A percentile compares a stretch with the other conserved stretches of the same genome.
Conservation (phyloP, 2,113 vertebrate genomes). For the Callionymus lyra region DNA sequence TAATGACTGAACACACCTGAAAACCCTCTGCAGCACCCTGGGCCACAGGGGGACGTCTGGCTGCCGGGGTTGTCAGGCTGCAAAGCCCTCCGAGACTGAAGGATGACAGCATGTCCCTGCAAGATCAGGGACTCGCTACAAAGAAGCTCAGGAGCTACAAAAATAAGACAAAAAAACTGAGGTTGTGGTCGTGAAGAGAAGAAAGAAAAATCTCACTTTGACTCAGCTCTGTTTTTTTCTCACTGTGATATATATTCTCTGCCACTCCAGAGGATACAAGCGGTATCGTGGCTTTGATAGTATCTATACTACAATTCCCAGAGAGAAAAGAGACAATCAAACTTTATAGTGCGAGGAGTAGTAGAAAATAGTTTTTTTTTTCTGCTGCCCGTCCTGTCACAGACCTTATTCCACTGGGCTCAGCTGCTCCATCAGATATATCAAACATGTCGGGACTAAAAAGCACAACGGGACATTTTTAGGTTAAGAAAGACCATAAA, state of each 20-base stretch:
- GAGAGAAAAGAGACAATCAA: slow-evolving; percentile 47
- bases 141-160: slow-evolving; percentile 15
- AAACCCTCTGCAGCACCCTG: slow-evolving; percentile 17
- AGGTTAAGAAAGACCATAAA: no score
- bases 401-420: slow-evolving; percentile 22
- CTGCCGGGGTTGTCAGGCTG: slow-evolving; percentile 54
- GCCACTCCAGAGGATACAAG: slow-evolving; percentile 29
- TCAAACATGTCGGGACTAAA: slow-evolving; percentile 8
- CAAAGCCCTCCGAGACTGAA: slow-evolving; percentile 43
- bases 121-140: slow-evolving; percentile 20
- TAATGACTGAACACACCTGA: neutral
- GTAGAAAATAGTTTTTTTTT: slow-evolving; percentile 31
- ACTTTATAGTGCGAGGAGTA: slow-evolving; percentile 44
- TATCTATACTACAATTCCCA: slow-evolving; percentile 37
- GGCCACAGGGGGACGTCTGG: slow-evolving; percentile 25
- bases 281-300: slow-evolving; percentile 31
- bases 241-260: slow-evolving; percentile 31
- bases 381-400: slow-evolving; percentile 26
- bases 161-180: slow-evolving; percentile 15
- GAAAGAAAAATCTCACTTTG: slow-evolving; percentile 18
- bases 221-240: slow-evolving; percentile 13
- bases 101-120: slow-evolving; percentile 38
- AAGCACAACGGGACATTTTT: slow-evolving; percentile 7
- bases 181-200: slow-evolving; percentile 29
- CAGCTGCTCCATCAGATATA: slow-evolving; percentile 24